Percentiles rank a stretch among this genome's conserved stretches.
Evolutionary conservation across 2,113 vertebrate species (phyloP).

Genomic region (Aptenodytes patagonicus): DNA sequence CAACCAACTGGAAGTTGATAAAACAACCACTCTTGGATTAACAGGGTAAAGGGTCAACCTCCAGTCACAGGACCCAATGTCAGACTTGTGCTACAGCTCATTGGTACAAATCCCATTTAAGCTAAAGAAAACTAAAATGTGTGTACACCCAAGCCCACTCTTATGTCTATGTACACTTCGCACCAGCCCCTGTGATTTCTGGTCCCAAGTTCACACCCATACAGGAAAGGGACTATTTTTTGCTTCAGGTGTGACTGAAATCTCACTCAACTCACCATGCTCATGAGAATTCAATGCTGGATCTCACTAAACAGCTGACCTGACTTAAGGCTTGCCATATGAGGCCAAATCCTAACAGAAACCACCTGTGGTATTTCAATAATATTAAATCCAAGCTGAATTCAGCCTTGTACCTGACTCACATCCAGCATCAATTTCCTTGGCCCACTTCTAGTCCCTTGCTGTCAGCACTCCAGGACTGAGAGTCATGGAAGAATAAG

Average conservation of each 20-base stretch:
- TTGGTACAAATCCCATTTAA: conserved; percentile 50
- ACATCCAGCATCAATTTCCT: conserved; percentile 49
- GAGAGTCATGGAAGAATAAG: conserved; percentile 58
- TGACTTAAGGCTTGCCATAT: conserved; percentile 33
- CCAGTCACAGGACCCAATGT: not conserved
- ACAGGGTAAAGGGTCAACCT: conserved; percentile 10
- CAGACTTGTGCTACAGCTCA: not conserved
- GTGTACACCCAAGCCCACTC: not conserved
- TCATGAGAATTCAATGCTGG: conserved; percentile 41
- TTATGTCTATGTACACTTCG: conserved; percentile 33
- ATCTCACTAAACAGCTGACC: conserved; percentile 49
- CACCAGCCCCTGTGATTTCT: conserved; percentile 3
- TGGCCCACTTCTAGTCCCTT: conserved; percentile 40
- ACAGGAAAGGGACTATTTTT: conserved; percentile 54
- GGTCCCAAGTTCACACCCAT: conserved; percentile 34
- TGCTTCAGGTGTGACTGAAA: conserved; percentile 59
- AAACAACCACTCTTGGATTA: not conserved
- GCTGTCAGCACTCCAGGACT: conserved; percentile 56
- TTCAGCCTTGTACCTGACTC: conserved; percentile 58
- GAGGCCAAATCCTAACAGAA: conserved; percentile 59
- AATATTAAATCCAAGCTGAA: conserved; percentile 55
- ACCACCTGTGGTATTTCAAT: conserved; percentile 65
- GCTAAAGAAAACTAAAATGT: conserved; percentile 49
- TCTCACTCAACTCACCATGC: conserved; percentile 34
- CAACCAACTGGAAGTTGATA: conserved; percentile 4